Percentiles rank a stretch among this genome's conserved stretches.
These are phyloP conservation scores for Cettia cetti DNA, from an alignment of 2,113 vertebrate genomes.

Conservation along the genomic window DNA sequence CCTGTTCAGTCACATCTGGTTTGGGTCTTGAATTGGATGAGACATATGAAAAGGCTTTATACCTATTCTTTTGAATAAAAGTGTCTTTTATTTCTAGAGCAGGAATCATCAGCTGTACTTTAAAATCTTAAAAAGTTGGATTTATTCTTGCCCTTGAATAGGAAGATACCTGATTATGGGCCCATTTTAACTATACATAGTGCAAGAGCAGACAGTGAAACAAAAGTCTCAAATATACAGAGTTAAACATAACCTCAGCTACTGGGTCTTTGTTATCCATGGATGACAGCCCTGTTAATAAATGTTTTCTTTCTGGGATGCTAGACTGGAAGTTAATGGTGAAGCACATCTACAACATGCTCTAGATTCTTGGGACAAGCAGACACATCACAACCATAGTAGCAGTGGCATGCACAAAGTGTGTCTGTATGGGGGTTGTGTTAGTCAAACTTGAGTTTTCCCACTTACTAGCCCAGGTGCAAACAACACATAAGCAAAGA, in stretches of 20 bases:
- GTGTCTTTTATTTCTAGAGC: background rate
- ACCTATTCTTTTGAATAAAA: background rate
- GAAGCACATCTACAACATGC: slow-evolving; percentile 43
- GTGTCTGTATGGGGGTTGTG: background rate
- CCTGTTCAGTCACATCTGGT: background rate
- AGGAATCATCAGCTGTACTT: background rate
- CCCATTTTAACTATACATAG: background rate
- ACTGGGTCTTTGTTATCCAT: slow-evolving; percentile 81
- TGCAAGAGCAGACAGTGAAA: background rate
- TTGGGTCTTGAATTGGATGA: background rate
- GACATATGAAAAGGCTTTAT: background rate
- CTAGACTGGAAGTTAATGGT: slow-evolving; percentile 64
- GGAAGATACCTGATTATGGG: background rate
- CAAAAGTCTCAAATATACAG: slow-evolving; percentile 22
- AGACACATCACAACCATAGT: background rate
- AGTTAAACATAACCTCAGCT: slow-evolving; percentile 79
- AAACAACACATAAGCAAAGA: background rate
- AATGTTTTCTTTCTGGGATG: slow-evolving; percentile 73
- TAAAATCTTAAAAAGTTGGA: background rate
- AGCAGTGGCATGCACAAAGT: slow-evolving; percentile 22
- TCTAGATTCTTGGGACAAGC: slow-evolving; percentile 61
- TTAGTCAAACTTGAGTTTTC: slow-evolving; percentile 21
- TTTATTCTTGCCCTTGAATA: background rate
- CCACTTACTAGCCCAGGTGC: slow-evolving; percentile 29
- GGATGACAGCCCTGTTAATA: slow-evolving; percentile 88